Base-by-base conservation (phyloP, 1,140 invertebrate genomes). In the Hirudo medicinalis region DNA sequence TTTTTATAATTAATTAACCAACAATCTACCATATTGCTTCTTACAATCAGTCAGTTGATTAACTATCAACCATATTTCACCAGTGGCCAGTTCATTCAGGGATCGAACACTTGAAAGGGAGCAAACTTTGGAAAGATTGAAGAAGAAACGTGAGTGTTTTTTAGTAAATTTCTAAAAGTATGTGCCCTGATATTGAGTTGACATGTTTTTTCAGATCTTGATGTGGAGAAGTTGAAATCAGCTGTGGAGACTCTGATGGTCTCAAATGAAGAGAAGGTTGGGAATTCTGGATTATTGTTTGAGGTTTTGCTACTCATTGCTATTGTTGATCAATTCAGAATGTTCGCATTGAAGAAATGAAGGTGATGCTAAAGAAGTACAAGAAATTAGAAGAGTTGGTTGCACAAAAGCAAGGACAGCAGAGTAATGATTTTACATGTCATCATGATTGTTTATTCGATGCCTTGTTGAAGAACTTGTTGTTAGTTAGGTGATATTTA, bases 221-320 rank as follows among this genome's bases (percentile, higher is more conserved):
- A 85, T 76, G 79, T 85, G 54, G 84, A 84, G 74, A 81, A 83
- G 75, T 75, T 85, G 63, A 84, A 82, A 75, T 79, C 79, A 72
- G 82, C 83, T 54, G 80, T 85, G 27, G 83, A 85, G 70, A 77
- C 80, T 25, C 75, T 85, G 55, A 83, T 85, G 79, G 76, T 79
- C 19, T 80, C 83, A 63, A 85, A 85, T 79, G 82, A 84, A 71
- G 83, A 85, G 75, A 85, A 85, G 78, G 83, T 84, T 73, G 66
- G 63, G n/a, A 55, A 49, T 22, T 4, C 11, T 22, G 57, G 15
- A 49, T 49, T 49, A 49, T 1, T 49, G 43, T 9, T 49, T 49
- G 43, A 66, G 32, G 5, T n/a, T 36, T 6, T 25, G 36, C n/a
- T 5, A 8, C 43, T 55, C 13, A 43, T n/a, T 29, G 57, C 43